These are phyloP conservation scores for Takifugu rubripes DNA, from an alignment of 2,797 vertebrate genomes.

Conservation along the genomic window DNA sequence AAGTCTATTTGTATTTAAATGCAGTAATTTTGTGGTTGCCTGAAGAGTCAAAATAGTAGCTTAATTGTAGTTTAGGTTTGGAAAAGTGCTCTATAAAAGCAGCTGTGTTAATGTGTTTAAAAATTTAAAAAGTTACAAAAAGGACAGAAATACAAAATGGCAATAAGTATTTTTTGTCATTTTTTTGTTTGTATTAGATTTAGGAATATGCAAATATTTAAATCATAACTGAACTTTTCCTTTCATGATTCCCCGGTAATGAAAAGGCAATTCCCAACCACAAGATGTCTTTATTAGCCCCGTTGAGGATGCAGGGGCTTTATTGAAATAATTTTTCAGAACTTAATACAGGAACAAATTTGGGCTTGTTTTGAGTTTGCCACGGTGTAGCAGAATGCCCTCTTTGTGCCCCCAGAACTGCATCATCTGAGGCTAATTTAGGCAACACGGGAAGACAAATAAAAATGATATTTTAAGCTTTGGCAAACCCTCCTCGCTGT, in stretches of 20 bases:
- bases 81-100: slow-evolving; percentile 1
- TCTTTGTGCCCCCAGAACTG: too few relatives aligned
- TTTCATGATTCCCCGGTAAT: too few relatives aligned
- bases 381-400: too few relatives aligned
- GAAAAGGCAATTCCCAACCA: too few relatives aligned
- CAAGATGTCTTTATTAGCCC: not conserved
- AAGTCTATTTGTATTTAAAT: slow-evolving; percentile 1
- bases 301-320: not conserved
- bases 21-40: slow-evolving; percentile 6
- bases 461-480: too few relatives aligned
- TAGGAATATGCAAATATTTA: not conserved
- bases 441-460: too few relatives aligned
- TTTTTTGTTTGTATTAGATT: not conserved
- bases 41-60: slow-evolving; percentile 8
- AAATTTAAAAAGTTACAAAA: not conserved
- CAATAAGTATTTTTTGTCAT: not conserved
- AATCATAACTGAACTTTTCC: not conserved
- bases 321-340: not conserved
- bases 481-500: too few relatives aligned
- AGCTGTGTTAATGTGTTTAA: slow-evolving; percentile 4
- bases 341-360: not conserved
- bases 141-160: not conserved
- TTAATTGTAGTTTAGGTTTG: slow-evolving; percentile 2
- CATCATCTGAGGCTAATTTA: too few relatives aligned
- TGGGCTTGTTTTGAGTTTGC: too few relatives aligned